Conservation (phyloP, 2,113 vertebrate genomes). For the Microcebus ravelobensis region DNA sequence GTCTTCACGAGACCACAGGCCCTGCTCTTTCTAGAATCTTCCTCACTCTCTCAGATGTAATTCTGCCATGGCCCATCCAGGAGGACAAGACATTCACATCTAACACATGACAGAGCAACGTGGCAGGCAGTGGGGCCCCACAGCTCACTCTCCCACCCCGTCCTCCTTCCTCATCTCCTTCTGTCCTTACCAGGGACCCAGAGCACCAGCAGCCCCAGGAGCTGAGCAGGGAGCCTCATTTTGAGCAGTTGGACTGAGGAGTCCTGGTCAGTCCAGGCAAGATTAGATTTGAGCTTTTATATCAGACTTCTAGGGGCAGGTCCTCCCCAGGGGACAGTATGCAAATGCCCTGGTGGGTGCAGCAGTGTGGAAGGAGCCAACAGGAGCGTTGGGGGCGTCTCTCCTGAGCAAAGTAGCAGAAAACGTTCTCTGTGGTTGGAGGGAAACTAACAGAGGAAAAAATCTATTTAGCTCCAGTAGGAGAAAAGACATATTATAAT, state of each 20-base stretch:
- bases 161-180: background rate
- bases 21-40: too few species aligned
- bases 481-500: background rate
- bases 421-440: background rate
- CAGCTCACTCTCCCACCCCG: rapidly evolving
- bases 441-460: background rate
- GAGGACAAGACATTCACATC: background rate
- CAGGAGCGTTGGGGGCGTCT: too few species aligned
- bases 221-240: background rate
- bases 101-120: background rate
- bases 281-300: too few species aligned
- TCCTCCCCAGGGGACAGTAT: too few species aligned
- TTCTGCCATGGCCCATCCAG: too few species aligned
- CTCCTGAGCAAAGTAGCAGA: too few species aligned
- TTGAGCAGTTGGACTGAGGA: too few species aligned
- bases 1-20: too few species aligned
- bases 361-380: too few species aligned
- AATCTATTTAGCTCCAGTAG: background rate
- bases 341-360: too few species aligned
- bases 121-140: background rate
- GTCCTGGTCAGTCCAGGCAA: too few species aligned
- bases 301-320: too few species aligned
- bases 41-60: background rate
- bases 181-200: background rate
- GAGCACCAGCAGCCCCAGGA: background rate